Percentiles rank a stretch among this genome's conserved stretches.
These are phyloP conservation scores for Drosophila tristis DNA, from an alignment of 1,140 invertebrate genomes.

Conservation along the genomic window DNA sequence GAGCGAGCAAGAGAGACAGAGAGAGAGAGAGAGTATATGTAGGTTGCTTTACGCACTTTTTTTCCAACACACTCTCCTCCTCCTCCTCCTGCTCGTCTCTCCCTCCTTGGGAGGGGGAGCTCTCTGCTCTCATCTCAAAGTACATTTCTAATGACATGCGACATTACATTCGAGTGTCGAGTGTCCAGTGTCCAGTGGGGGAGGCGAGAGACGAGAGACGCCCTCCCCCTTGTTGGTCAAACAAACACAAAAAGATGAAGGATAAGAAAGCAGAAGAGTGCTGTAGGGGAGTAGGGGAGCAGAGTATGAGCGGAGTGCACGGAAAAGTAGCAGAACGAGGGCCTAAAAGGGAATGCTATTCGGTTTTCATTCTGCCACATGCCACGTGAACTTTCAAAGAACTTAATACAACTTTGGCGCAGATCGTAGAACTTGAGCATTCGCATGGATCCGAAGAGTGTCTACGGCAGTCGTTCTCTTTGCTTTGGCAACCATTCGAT, in stretches of 20 bases:
- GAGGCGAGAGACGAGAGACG: constrained; percentile 35
- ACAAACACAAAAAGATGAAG: neutral
- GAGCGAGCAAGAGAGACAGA: constrained; percentile 43
- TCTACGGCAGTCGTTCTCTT: too few species aligned
- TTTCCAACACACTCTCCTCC: constrained; percentile 4
- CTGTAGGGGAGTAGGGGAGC: constrained; percentile 2
- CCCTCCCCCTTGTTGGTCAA: constrained; percentile 20
- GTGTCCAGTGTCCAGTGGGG: too few species aligned
- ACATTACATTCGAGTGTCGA: constrained; percentile 60
- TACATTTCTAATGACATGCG: constrained; percentile 76
- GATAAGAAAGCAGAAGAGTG: neutral
- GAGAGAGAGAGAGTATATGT: constrained; percentile 26
- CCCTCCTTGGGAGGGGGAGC: neutral
- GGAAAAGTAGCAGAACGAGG: constrained; percentile 16
- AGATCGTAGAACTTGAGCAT: too few species aligned
- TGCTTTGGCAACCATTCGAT: too few species aligned
- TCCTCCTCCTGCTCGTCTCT: neutral
- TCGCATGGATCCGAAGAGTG: too few species aligned
- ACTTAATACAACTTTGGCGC: neutral
- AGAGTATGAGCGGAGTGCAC: neutral
- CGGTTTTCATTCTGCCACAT: neutral
- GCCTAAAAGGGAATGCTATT: neutral
- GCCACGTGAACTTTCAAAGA: too few species aligned
- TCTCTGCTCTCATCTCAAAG: constrained; percentile 35
- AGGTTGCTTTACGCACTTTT: constrained; percentile 57